phyloP scores from a whole-genome alignment of 1,140 invertebrate species.

The Ericerus pela region DNA sequence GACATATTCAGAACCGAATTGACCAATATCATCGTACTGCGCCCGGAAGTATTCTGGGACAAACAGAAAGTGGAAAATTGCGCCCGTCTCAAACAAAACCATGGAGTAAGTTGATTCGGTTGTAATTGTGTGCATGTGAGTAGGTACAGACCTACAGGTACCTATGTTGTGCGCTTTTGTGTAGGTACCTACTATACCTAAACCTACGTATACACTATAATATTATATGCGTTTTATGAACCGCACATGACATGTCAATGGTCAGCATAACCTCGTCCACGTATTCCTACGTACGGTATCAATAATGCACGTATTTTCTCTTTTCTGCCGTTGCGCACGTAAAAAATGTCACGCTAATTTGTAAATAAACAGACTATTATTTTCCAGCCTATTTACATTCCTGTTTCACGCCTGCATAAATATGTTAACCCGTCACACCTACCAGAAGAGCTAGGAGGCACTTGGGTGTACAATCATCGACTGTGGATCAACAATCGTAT shows the following conservation, averaged over 20 bases:
- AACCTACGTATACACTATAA: too few species aligned
- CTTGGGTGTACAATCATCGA: constrained; percentile 56
- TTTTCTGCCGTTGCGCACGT: background rate
- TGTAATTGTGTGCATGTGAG: too few species aligned
- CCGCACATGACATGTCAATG: background rate
- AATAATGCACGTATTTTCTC: background rate
- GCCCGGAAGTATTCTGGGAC: constrained; percentile 57
- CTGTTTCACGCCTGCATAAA: constrained; percentile 46
- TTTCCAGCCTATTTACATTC: constrained; percentile 45
- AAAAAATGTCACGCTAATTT: too few species aligned
- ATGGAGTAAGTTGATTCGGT: background rate
- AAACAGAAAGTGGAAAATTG: constrained; percentile 54
- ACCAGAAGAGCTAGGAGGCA: constrained; percentile 65
- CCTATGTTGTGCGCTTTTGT: too few species aligned
- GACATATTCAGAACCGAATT: constrained; percentile 36
- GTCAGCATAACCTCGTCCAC: background rate
- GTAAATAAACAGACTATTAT: constrained; percentile 4
- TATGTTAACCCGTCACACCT: constrained; percentile 55
- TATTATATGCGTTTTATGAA: background rate
- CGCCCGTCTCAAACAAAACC: constrained; percentile 28
- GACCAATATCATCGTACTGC: constrained; percentile 42
- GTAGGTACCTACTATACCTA: too few species aligned
- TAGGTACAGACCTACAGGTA: too few species aligned
- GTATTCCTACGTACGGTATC: background rate
- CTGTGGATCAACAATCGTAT: constrained; percentile 71